Conservation (phyloP, 2,888 invertebrate genomes). For the Campoplex nolae region DNA sequence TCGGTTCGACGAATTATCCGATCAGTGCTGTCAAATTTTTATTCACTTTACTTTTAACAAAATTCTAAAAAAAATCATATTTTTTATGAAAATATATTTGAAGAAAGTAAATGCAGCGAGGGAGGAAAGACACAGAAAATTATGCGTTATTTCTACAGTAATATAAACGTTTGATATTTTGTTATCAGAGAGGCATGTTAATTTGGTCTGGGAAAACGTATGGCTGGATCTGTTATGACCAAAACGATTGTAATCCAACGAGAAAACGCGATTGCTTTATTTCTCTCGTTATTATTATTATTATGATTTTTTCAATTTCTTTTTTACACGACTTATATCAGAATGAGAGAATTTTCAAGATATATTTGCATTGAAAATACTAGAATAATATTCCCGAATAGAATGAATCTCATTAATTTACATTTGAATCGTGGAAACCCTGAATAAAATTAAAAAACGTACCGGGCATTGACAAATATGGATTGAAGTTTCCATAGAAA, state of each 20-base stretch:
- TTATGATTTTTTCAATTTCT: not conserved
- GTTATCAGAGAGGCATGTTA: too few species aligned
- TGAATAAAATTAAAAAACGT: not conserved
- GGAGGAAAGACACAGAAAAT: too few species aligned
- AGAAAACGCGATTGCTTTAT: not conserved
- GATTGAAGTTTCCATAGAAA: not conserved
- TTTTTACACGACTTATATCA: not conserved
- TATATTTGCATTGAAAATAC: not conserved
- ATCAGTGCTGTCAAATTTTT: too few species aligned
- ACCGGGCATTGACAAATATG: not conserved
- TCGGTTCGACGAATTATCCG: not conserved
- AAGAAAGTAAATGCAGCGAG: too few species aligned
- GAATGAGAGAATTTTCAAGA: not conserved
- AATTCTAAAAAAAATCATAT: not conserved
- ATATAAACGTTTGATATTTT: not conserved
- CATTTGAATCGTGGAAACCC: not conserved
- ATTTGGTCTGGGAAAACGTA: too few species aligned
- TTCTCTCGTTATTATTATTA: not conserved
- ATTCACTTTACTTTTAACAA: not conserved
- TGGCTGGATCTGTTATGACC: not conserved
- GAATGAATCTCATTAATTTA: not conserved
- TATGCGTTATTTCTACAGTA: not conserved
- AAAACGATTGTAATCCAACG: not conserved
- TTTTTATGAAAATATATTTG: not conserved
- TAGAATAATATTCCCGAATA: not conserved